Evolutionary conservation across 1,140 invertebrate genomes (phyloP).

Genomic region (Anastatus disparis): DNA sequence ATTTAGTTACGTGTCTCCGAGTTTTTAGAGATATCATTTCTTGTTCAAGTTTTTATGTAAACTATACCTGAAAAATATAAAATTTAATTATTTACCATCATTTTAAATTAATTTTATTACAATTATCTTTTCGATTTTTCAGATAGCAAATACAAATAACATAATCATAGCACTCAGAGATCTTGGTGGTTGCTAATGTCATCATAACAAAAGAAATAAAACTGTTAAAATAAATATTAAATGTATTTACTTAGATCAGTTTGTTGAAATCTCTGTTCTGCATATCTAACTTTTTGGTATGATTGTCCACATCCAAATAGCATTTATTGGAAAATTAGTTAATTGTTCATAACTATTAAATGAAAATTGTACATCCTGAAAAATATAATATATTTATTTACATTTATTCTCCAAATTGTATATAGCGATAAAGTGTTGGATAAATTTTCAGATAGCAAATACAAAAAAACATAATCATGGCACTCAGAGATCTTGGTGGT

Average conservation of each 20-base stretch:
- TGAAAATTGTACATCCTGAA: not conserved
- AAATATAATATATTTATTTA: not conserved
- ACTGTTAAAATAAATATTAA: not conserved
- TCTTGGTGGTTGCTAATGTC: slow-evolving; percentile 35
- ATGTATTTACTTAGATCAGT: not conserved
- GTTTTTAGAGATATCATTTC: too few species aligned
- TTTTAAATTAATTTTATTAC: too few species aligned
- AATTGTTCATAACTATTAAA: not conserved
- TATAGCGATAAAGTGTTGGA: not conserved
- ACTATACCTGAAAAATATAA: not conserved
- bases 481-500: slow-evolving; percentile 43
- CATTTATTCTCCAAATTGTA: not conserved
- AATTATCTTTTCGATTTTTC: not conserved
- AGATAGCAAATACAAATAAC: slow-evolving; percentile 40
- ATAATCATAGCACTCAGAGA: slow-evolving; percentile 40
- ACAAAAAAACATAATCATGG: slow-evolving; percentile 35
- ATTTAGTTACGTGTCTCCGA: too few species aligned
- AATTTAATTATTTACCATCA: not conserved
- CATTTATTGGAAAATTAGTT: too few species aligned
- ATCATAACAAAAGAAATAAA: slow-evolving; percentile 18
- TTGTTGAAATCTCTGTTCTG: not conserved
- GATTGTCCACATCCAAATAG: too few species aligned
- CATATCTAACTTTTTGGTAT: not conserved
- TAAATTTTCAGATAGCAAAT: slow-evolving; percentile 41
- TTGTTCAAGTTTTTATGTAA: too few species aligned